Base-by-base conservation (phyloP, 1,140 invertebrate species). In the Apis cerana region DNA sequence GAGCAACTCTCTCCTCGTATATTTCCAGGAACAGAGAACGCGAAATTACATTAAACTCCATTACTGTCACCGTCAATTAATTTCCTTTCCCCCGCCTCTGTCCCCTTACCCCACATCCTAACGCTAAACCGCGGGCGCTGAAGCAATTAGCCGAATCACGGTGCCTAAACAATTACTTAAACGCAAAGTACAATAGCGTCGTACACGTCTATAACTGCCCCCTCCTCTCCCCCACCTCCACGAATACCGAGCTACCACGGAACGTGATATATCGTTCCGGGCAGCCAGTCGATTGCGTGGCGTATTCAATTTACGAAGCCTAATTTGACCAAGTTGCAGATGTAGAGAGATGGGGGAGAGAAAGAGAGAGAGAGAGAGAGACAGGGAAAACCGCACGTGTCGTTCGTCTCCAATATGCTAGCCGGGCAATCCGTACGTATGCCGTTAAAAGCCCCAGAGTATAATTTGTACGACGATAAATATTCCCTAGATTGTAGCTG, bases 381-480 rank as follows among this genome's bases (percentile, higher is more conserved):
- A 17, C 58, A 54, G 43, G 43, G 58, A 48, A 78, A 82, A 82
- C 81, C 81, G 81, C 75, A 82, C 67, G 81, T 74, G 82, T 83
- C 77, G 82, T 83, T 74, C 82, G 82, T 67, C 68, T 80, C 67
- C 59, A 48, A 80, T 83, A 83, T 79, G 75, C 21, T 27, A 58
- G 54, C 9, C 15, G 52, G 17, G 27, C 50, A 67, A 27, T 52
- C 33, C 33, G 59, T 59, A 65, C 62, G 69, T 58, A 3, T 58
- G 56, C 52, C 58, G 50, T 71, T 75, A 75, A 81, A 80, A 27
- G 82, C 86, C 75, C 70, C 15, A 9, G 80, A 72, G 84, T 80
- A 75, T 86, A 88, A 89, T 89, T 88, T 88, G 88, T 85, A 72
- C 70, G 82, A 27, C 74, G 82, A 89, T 88, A 89, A 89, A 89